Evolutionary conservation across 2,888 invertebrate genomes (phyloP).

Genomic region (Aplocera efformata): DNA sequence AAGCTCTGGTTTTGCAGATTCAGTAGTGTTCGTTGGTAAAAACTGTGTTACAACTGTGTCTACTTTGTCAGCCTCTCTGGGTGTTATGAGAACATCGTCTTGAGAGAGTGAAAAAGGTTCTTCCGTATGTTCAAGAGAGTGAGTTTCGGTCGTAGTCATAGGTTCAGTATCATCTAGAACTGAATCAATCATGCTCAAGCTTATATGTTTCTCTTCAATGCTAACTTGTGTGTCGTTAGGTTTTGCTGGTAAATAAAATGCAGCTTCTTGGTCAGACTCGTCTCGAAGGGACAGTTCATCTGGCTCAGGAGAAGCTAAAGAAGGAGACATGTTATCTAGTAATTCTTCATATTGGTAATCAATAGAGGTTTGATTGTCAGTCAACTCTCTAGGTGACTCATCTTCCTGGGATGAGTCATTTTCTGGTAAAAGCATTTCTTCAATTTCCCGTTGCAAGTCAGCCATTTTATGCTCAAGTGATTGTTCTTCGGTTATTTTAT

Average conservation of each 20-base stretch:
- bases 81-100: constrained; percentile 37
- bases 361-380: constrained; percentile 48
- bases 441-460: constrained; percentile 72
- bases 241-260: constrained; percentile 6
- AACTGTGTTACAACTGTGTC: constrained; percentile 17
- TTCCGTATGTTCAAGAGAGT: constrained; percentile 40
- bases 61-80: constrained; percentile 39
- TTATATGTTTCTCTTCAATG: constrained; percentile 48
- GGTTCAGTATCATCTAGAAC: constrained; percentile 47
- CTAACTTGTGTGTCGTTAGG: constrained; percentile 24
- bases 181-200: constrained; percentile 53
- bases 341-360: constrained; percentile 57
- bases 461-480: constrained; percentile 74
- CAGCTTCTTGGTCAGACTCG: constrained; percentile 20
- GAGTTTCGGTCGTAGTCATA: constrained; percentile 37
- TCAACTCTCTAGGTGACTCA: constrained; percentile 55
- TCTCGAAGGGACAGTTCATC: constrained; percentile 34
- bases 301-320: constrained; percentile 59
- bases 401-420: constrained; percentile 67
- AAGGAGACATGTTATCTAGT: constrained; percentile 55
- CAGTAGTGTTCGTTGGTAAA: constrained; percentile 3
- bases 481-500: constrained; percentile 57
- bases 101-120: constrained; percentile 32
- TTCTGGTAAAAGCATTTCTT: constrained; percentile 71
- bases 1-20: constrained; percentile 18